Conservation (phyloP, 2,797 vertebrate genomes). For the Onychomys leucogaster region DNA sequence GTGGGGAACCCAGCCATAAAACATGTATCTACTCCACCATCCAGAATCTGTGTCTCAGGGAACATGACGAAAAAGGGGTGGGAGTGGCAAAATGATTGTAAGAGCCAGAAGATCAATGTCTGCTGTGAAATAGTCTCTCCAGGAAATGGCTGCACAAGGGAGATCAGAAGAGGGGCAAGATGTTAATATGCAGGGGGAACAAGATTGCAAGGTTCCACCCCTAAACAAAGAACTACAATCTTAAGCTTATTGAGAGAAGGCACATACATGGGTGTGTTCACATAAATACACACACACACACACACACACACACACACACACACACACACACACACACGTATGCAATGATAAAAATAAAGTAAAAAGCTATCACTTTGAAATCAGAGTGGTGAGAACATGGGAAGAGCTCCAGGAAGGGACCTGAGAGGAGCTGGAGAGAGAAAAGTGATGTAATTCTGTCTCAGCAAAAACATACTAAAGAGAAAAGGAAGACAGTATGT, state of each 20-base stretch:
- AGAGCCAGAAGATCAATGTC: background rate
- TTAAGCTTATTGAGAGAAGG: background rate
- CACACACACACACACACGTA: too few species aligned
- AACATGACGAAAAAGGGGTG: too few species aligned
- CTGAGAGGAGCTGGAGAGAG: background rate
- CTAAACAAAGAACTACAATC: background rate
- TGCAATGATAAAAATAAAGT: background rate
- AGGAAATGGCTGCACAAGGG: background rate
- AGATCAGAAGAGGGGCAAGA: background rate
- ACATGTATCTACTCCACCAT: background rate
- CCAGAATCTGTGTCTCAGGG: background rate
- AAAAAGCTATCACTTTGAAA: background rate
- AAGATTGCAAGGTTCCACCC: background rate
- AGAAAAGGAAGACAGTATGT: background rate
- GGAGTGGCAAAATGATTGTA: background rate
- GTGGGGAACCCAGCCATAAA: background rate
- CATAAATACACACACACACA: background rate
- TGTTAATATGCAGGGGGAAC: too few species aligned
- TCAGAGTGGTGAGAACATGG: background rate
- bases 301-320: background rate
- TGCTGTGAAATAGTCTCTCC: background rate
- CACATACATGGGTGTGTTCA: background rate
- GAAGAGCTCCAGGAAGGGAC: rapidly evolving
- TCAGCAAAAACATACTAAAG: background rate
- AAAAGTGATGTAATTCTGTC: background rate